A percentile compares a stretch with the other conserved stretches of the same genome.
phyloP scores from a whole-genome alignment of 2,888 invertebrate genomes.

The Brachynemurus nebulosus region DNA sequence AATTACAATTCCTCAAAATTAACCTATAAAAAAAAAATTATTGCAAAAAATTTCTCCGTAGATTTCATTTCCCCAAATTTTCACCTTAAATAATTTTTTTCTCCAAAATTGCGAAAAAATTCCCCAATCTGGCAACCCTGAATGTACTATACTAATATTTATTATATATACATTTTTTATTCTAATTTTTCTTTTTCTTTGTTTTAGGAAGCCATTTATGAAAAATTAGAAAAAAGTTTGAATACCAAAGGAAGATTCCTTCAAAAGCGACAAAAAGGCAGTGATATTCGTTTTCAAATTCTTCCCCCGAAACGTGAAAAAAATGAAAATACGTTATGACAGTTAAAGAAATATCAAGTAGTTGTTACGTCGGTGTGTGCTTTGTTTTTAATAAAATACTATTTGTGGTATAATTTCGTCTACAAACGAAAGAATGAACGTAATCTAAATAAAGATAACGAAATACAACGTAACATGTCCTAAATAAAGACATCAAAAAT shows the following conservation, averaged over 20 bases:
- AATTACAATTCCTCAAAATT: too few species aligned
- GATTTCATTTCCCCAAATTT: too few species aligned
- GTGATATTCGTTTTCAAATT: slow-evolving; percentile 46
- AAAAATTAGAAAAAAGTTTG: slow-evolving; percentile 38
- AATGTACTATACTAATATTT: too few species aligned
- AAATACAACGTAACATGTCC: too few species aligned
- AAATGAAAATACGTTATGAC: slow-evolving; percentile 4
- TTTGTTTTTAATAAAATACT: slow-evolving; percentile 17
- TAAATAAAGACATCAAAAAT: too few species aligned
- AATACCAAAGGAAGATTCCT: slow-evolving; percentile 39
- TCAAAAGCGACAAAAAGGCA: slow-evolving; percentile 48
- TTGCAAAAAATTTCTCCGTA: too few species aligned
- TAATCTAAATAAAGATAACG: too few species aligned
- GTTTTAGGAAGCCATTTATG: slow-evolving; percentile 45
- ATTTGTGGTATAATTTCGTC: slow-evolving; percentile 17
- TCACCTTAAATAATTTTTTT: too few species aligned
- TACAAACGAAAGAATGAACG: too few species aligned
- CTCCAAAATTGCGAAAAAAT: too few species aligned
- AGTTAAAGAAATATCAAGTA: slow-evolving; percentile 2
- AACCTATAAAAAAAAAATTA: too few species aligned
- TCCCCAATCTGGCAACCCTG: too few species aligned
- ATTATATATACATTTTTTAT: neutral
- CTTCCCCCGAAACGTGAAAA: slow-evolving; percentile 33
- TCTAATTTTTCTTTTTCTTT: slow-evolving; percentile 9
- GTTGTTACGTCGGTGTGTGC: neutral